Evolutionary conservation across 1,140 invertebrate species (phyloP), one percentile per base, ranked within the genome.

Genomic region (Temnothorax nylanderi): DNA sequence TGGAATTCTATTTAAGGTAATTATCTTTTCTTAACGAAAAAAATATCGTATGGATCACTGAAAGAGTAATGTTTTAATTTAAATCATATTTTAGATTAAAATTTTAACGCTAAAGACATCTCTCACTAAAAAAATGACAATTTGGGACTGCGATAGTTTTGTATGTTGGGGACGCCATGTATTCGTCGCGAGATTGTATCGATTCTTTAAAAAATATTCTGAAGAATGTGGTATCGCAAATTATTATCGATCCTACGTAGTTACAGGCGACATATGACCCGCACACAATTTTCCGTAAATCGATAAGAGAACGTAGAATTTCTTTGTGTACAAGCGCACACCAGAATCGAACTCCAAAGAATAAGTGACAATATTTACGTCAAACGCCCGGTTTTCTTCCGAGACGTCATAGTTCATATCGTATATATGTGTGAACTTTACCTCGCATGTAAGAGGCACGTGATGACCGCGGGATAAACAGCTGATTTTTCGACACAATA

Each of bases 401-500:
- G 37, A 82, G n/a, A 82, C 80, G 54, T 60, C 69, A 84, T 54
- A 84, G 69, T 60, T 74, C 80, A 60, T 47, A 49, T 74, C 69
- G 5, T 49, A 75, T 26, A 41, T 71, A 37, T 47, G 13, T 64
- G 5, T 75, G 54, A 74, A 75, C 41, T 62, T 75, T 75, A 74
- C n/a, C 16, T 71, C 65, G 34, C 69, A 84, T 49, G 80, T 84
- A 60, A 34, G 7, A 58, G 13, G 6, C 69, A 75, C 80, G 80
- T 84, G 69, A 84, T 62, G 32, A 60, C 26, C 18, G 54, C 69
- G 69, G 26, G 44, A 84, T 75, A 84, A 84, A 75, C 41, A 82
- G 18, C 47, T 2, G 32, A 84, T 84, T 84, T 84, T 84, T 84
- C 32, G 80, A 75, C 41, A 84, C 69, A 84, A 84, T 75, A 37